Evolutionary conservation across 1,140 invertebrate species (phyloP).

Genomic region (Heliconius congener): DNA sequence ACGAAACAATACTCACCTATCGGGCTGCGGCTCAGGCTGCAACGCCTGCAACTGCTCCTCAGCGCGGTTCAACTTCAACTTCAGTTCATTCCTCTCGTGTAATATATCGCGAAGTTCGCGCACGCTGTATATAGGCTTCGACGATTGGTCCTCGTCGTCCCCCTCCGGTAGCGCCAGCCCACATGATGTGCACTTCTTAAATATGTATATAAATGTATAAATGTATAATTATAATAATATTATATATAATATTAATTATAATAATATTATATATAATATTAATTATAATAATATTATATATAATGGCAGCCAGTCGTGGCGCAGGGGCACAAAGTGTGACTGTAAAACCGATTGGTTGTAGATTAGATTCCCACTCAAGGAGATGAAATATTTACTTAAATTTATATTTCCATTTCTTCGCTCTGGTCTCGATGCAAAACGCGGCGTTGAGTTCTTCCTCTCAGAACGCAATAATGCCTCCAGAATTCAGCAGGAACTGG

Average conservation of each 20-base stretch:
- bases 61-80: constrained; percentile 91
- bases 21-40: constrained; percentile 83
- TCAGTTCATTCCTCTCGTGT: constrained; percentile 93
- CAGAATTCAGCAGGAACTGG: too few relatives aligned
- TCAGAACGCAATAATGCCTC: too few relatives aligned
- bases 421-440: too few relatives aligned
- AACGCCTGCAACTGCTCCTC: constrained; percentile 92
- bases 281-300: background rate
- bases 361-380: too few relatives aligned
- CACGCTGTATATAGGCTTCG: constrained; percentile 94
- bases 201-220: constrained; percentile 9
- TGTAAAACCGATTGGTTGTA: too few relatives aligned
- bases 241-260: background rate
- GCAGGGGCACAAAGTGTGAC: too few relatives aligned
- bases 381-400: too few relatives aligned
- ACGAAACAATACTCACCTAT: constrained; percentile 50
- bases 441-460: too few relatives aligned
- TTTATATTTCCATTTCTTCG: too few relatives aligned
- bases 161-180: constrained; percentile 55
- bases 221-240: background rate
- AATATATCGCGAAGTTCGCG: constrained; percentile 93
- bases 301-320: too few relatives aligned
- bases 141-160: constrained; percentile 86
- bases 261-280: background rate
- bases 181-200: constrained; percentile 70